A percentile compares a stretch with the other conserved stretches of the same genome.
These are phyloP conservation scores for Clanis bilineata DNA, from an alignment of 2,888 invertebrate genomes.

Conservation along the genomic window DNA sequence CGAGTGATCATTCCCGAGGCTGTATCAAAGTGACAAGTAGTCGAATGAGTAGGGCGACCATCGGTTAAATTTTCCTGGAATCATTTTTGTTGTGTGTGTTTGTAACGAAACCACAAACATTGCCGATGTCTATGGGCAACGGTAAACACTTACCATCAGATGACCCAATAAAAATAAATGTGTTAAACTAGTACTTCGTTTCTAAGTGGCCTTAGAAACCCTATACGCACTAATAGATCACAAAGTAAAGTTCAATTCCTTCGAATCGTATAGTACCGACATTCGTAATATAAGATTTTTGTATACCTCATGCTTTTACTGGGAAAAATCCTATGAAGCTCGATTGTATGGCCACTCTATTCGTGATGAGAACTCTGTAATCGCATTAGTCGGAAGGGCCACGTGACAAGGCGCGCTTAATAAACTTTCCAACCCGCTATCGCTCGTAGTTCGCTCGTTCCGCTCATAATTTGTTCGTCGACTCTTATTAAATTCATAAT, in stretches of 20 bases:
- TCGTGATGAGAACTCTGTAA: constrained; percentile 28
- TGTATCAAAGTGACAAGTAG: neutral
- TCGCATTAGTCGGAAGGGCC: constrained; percentile 36
- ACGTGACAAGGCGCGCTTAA: constrained; percentile 37
- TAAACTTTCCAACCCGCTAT: constrained; percentile 40
- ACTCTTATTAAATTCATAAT: constrained; percentile 74
- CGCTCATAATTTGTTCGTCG: constrained; percentile 61
- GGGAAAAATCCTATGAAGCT: neutral
- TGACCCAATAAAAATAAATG: too few species aligned
- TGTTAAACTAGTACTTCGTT: too few species aligned
- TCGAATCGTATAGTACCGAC: too few species aligned
- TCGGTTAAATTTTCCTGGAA: neutral
- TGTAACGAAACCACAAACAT: too few species aligned
- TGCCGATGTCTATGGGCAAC: too few species aligned
- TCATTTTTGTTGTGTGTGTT: neutral
- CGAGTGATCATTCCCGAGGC: neutral
- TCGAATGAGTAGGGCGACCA: neutral
- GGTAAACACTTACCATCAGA: too few species aligned
- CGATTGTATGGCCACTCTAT: neutral
- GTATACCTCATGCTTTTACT: too few species aligned
- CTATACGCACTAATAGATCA: too few species aligned
- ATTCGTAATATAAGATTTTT: too few species aligned
- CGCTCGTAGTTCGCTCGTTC: constrained; percentile 47
- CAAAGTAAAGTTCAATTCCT: too few species aligned
- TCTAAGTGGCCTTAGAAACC: too few species aligned